Evolutionary conservation across 2,797 vertebrate genomes (phyloP).

Genomic region (Chelidonichthys spinosus): DNA sequence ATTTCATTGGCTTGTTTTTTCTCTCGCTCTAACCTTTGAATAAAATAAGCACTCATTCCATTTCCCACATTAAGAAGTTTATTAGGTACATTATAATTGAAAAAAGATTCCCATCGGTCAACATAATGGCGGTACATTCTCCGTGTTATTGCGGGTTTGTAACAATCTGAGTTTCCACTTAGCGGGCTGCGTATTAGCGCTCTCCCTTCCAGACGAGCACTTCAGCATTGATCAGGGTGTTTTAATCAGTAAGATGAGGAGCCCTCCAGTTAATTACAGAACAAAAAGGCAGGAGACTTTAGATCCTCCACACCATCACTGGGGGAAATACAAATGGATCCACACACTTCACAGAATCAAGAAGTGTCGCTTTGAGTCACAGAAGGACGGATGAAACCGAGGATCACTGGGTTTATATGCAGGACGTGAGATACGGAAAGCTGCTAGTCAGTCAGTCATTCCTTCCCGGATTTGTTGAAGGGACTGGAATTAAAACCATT

Average conservation of each 20-base stretch:
- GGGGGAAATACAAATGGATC: conserved; percentile 48
- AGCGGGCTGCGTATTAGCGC: conserved; percentile 45
- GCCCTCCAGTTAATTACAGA: conserved; percentile 74
- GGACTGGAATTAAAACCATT: neutral
- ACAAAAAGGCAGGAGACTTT: conserved; percentile 65
- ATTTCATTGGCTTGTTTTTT: neutral
- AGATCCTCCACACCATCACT: conserved; percentile 59
- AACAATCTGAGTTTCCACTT: conserved; percentile 49
- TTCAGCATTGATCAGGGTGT: conserved; percentile 66
- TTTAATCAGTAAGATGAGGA: conserved; percentile 74
- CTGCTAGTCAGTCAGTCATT: neutral
- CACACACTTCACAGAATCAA: conserved; percentile 36
- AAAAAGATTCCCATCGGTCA: neutral
- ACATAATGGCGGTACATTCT: neutral
- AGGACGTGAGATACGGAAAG: neutral
- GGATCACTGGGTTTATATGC: neutral
- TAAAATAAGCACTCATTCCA: neutral
- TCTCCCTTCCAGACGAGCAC: conserved; percentile 47
- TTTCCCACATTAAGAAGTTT: neutral
- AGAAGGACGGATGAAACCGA: neutral
- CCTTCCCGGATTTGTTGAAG: conserved; percentile 1
- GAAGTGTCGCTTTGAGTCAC: neutral
- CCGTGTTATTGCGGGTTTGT: conserved; percentile 13
- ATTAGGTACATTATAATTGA: neutral
- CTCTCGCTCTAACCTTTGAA: conserved; percentile 1